Evolutionary conservation across 1,140 invertebrate genomes (phyloP).

Genomic region (Lordiphosa stackelbergi): DNA sequence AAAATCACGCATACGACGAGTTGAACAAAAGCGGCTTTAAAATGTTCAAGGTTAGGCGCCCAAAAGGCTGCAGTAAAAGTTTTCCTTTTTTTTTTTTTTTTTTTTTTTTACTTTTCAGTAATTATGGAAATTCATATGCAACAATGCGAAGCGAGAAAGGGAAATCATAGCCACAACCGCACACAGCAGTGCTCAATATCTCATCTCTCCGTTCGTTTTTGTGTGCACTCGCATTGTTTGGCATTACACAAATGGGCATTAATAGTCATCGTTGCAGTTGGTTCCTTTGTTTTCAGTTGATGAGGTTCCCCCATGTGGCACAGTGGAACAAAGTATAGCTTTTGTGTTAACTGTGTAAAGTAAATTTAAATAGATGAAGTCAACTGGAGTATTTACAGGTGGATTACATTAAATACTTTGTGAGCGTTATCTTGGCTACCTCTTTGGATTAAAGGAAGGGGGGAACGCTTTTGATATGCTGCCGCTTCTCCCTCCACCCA

Average conservation of each 20-base stretch:
- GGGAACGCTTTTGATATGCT: too few relatives aligned
- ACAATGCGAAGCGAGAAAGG: conserved; percentile 31
- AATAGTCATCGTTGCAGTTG: conserved; percentile 42
- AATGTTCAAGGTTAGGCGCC: conserved; percentile 53
- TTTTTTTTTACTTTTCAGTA: conserved; percentile 21
- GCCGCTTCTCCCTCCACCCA: too few relatives aligned
- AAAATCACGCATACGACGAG: conserved; percentile 58
- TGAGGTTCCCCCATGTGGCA: conserved; percentile 33
- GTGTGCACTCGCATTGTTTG: conserved; percentile 50
- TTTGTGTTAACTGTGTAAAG: too few relatives aligned
- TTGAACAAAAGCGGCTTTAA: conserved; percentile 41
- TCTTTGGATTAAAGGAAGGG: too few relatives aligned
- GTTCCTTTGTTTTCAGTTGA: conserved; percentile 6
- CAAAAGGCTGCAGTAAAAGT: conserved; percentile 24
- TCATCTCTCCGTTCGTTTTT: conserved; percentile 39
- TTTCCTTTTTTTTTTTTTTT: conserved; percentile 5
- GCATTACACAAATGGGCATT: conserved; percentile 61
- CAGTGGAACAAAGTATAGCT: conserved; percentile 24
- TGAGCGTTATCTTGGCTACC: too few relatives aligned
- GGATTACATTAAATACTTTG: too few relatives aligned
- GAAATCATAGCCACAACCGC: conserved; percentile 53
- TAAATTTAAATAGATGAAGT: too few relatives aligned
- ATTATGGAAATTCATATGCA: conserved; percentile 64
- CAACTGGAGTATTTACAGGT: too few relatives aligned
- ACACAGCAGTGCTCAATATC: conserved; percentile 40